phyloP scores from a whole-genome alignment of 1,140 invertebrate species.

The Pteromalus puparum region DNA sequence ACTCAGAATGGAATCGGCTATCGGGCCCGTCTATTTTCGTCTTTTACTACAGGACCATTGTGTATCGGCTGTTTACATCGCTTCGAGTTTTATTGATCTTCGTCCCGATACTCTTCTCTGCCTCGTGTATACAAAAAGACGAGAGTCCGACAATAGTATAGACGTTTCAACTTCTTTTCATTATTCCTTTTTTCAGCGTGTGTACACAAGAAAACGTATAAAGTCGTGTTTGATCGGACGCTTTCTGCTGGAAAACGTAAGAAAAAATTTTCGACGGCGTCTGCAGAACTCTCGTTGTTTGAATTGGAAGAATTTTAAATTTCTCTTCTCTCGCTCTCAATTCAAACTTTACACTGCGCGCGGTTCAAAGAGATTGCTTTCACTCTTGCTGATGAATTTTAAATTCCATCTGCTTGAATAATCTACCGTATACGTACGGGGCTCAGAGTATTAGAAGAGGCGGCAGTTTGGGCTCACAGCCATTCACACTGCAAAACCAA shows the following conservation, averaged over 20 bases:
- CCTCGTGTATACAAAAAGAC: background rate
- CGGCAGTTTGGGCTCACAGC: too few relatives aligned
- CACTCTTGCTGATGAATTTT: too few relatives aligned
- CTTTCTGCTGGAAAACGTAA: too few relatives aligned
- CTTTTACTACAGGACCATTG: background rate
- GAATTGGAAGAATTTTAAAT: too few relatives aligned
- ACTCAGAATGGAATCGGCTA: background rate
- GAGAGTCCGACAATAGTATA: background rate
- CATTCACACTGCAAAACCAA: too few relatives aligned
- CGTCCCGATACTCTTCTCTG: background rate
- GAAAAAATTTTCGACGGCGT: too few relatives aligned
- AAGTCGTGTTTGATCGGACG: too few relatives aligned
- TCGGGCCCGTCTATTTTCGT: background rate
- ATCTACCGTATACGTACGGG: background rate
- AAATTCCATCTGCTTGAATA: background rate
- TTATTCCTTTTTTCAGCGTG: background rate
- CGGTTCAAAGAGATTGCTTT: too few relatives aligned
- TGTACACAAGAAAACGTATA: background rate
- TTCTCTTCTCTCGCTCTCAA: too few relatives aligned
- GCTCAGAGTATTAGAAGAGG: too few relatives aligned
- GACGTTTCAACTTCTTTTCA: background rate
- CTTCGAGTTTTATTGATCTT: background rate
- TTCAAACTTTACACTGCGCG: too few relatives aligned
- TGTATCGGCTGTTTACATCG: background rate
- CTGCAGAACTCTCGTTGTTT: too few relatives aligned